A percentile compares a stretch with the other conserved stretches of the same genome.
phyloP scores from a whole-genome alignment of 2,113 vertebrate species.

The Odontesthes bonariensis region DNA sequence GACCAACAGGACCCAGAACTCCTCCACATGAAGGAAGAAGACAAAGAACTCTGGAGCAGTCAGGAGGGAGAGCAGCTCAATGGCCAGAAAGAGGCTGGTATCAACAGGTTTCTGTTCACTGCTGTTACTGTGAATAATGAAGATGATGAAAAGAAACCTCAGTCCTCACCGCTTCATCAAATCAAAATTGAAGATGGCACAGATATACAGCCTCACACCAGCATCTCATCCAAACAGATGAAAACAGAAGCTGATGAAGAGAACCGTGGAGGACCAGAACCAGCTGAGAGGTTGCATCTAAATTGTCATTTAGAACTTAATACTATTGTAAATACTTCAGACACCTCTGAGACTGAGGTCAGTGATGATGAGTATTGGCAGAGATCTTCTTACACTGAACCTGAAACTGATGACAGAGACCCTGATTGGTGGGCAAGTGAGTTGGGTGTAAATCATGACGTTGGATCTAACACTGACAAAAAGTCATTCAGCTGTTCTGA shows the following conservation, averaged over 20 bases:
- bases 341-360: no score
- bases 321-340: no score
- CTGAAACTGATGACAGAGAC: no score
- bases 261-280: neutral
- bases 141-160: conserved; percentile 4
- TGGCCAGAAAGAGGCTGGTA: no score
- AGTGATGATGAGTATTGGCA: no score
- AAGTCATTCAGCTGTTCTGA: no score
- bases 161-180: neutral
- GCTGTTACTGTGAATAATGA: neutral
- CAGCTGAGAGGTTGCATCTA: neutral
- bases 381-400: no score
- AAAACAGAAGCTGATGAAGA: neutral
- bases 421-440: no score
- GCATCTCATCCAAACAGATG: neutral
- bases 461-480: no score
- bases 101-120: no score
- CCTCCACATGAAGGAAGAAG: neutral
- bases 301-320: no score
- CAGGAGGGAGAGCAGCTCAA: neutral
- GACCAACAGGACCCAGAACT: neutral
- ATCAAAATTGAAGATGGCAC: conserved; percentile 1
- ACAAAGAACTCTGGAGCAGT: neutral
- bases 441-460: no score
- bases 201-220: neutral